Percentiles rank a stretch among this genome's conserved stretches.
Evolutionary conservation across 2,113 vertebrate genomes (phyloP).

Genomic region (Gallinago media): DNA sequence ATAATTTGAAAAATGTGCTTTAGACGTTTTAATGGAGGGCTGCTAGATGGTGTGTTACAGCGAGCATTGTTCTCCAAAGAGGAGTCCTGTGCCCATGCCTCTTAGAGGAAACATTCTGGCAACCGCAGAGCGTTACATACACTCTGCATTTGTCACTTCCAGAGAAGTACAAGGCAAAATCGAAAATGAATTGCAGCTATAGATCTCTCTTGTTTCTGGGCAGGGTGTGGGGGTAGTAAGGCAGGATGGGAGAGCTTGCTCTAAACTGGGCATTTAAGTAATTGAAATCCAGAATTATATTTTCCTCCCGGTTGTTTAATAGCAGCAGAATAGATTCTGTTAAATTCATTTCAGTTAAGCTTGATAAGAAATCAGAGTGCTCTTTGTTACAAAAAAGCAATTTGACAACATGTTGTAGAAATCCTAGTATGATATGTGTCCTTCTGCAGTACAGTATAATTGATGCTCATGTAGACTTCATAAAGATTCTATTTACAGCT

Average conservation of each 20-base stretch:
- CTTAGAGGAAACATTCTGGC: background rate
- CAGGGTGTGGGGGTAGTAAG: background rate
- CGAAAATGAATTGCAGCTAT: background rate
- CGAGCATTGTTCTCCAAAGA: background rate
- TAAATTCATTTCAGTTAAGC: conserved; percentile 31
- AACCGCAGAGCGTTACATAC: fast-evolving
- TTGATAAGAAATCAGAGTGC: conserved; percentile 19
- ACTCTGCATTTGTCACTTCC: background rate
- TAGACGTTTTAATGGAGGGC: background rate
- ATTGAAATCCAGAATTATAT: conserved; percentile 49
- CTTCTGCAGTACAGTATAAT: conserved; percentile 38
- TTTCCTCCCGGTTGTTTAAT: background rate
- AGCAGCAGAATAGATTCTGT: conserved; percentile 43
- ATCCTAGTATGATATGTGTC: background rate
- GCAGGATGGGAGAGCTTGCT: background rate
- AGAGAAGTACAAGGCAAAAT: background rate
- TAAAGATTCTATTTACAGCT: conserved; percentile 54
- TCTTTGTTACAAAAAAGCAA: conserved; percentile 30
- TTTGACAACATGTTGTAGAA: conserved; percentile 47
- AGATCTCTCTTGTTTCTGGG: background rate
- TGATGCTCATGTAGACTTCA: conserved; percentile 40
- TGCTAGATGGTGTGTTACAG: background rate
- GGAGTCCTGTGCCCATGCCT: background rate
- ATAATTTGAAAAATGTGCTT: background rate
- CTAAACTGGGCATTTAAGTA: background rate